Percentiles rank a stretch among this genome's conserved stretches.
phyloP scores from a whole-genome alignment of 2,113 vertebrate species.

The Peromyscus maniculatus region DNA sequence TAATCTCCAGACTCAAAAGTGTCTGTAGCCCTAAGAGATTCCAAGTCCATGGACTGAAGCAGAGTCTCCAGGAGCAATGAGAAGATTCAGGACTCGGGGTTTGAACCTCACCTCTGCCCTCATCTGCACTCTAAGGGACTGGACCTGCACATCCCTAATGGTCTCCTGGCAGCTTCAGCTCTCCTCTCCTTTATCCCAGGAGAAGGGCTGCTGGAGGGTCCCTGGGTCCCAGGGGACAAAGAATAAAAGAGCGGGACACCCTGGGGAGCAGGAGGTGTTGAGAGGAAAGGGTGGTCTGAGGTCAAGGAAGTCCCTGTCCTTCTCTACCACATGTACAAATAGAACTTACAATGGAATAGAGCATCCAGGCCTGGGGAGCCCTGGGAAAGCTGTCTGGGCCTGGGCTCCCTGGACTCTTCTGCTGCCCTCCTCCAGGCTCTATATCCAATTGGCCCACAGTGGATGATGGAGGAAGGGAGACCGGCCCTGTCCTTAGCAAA shows the following conservation, averaged over 20 bases:
- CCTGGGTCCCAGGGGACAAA: background rate
- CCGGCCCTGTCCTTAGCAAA: background rate
- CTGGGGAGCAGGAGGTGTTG: background rate
- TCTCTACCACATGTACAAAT: background rate
- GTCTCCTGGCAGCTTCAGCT: too few relatives aligned
- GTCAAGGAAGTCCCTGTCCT: background rate
- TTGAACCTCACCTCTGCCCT: background rate
- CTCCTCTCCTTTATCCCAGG: background rate
- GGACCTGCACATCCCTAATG: background rate
- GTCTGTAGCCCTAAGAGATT: background rate
- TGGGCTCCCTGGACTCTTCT: background rate
- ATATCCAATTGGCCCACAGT: background rate
- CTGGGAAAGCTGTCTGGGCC: background rate
- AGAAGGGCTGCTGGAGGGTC: background rate
- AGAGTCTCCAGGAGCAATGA: background rate
- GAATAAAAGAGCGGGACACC: background rate
- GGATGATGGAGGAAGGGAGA: background rate
- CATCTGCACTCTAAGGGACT: background rate
- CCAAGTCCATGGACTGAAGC: background rate
- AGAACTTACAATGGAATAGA: background rate
- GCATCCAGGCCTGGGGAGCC: background rate
- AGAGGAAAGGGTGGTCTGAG: background rate
- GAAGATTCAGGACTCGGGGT: background rate
- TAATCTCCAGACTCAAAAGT: background rate
- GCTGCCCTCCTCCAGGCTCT: background rate